Base-by-base conservation (phyloP, 2,113 vertebrate genomes). In the Tinamus guttatus region DNA sequence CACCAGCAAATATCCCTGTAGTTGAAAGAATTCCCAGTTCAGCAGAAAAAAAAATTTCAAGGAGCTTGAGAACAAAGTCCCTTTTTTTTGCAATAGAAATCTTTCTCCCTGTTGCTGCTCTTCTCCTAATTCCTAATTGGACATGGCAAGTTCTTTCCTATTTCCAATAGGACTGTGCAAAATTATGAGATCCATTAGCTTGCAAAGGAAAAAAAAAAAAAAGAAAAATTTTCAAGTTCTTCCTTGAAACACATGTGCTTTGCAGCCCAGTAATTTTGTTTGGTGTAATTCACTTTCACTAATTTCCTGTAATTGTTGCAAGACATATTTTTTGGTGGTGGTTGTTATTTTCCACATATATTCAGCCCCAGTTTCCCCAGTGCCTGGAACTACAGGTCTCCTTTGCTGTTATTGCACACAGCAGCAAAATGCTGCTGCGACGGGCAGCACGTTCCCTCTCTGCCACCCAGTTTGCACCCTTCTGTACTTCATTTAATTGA, bases 71-170 rank as follows among this genome's bases (percentile, higher is more conserved):
- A 86, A 64, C 19, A 75, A 91, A 36, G 54, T 60, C 3, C 51
- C 25, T 47, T 36, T 38, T 49, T 49, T 18, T 28, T 18, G 45
- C 51, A 90, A 83, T 8, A 84, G 62, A 68, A 94, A 34, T 43
- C 62, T 76, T 79, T 90, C 62, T 92, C 91, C 93, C 95, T 95
- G 93, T 28, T 87, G 81, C 91, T 87, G 70, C 88, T 95, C 95
- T 88, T 40, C 83, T 68, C 45, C 81, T 97, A 96, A 93, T 97
- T 90, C 87, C 65, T 94, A 95, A 96, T 94, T 92, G 94, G 67
- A 95, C 7, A 0, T 60, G 95, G 95, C 94, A 92, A 91, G 89
- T 88, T 79, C 89, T 92, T 96, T 95, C 91, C 94, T 81, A 86
- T 84, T 94, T 89, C 89, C 91, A 94, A 54, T 14, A 79, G 77